Evolutionary conservation across 1,140 invertebrate genomes (phyloP), one percentile per base, ranked within the genome.

Genomic region (Ridgeia piscesae): DNA sequence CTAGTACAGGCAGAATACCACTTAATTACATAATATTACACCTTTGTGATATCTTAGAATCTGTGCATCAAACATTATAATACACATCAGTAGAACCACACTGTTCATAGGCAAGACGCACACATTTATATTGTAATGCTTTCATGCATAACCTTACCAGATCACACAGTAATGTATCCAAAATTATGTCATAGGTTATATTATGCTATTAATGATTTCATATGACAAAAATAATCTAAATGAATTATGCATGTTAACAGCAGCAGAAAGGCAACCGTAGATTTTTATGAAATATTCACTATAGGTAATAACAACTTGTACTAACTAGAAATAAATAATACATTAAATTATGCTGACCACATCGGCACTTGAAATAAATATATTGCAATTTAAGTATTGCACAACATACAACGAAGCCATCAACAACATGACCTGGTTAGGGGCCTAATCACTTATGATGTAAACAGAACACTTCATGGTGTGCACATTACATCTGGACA

Each of bases 281-380:
- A 42, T 42, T 42, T 42, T 42, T 9, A 77, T 31, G 27, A 77
- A 77, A 77, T 21, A 77, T 77, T 77, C 27, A 77, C n/a, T n/a
- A n/a, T n/a, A n/a, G n/a, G 58, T 77, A 77, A 77, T 21, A 77
- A 77, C 58, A 77, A 77, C 11, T 77, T 4, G 8, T 77, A 77
- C 58, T 77, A 77, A 77, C 58, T 77, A 77, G 17, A 77, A 77
- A 77, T 77, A 77, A 77, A 77, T 77, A 77, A 77, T 77, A 77
- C 2, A 17, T 14, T 77, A 77, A 77, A 77, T 27, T 77, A 4
- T 77, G 58, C 58, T 27, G 58, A 77, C 14, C 58, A 42, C 42
- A 42, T 11, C 11, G 42, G 58, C 58, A 77, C 27, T 21, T 77
- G 58, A 77, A 77, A 77, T 77, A 77, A 77, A 77, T 77, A 77